Evolutionary conservation across 1,140 invertebrate genomes (phyloP), one percentile per base, ranked within the genome.

Genomic region (Drosophila repletoides): DNA sequence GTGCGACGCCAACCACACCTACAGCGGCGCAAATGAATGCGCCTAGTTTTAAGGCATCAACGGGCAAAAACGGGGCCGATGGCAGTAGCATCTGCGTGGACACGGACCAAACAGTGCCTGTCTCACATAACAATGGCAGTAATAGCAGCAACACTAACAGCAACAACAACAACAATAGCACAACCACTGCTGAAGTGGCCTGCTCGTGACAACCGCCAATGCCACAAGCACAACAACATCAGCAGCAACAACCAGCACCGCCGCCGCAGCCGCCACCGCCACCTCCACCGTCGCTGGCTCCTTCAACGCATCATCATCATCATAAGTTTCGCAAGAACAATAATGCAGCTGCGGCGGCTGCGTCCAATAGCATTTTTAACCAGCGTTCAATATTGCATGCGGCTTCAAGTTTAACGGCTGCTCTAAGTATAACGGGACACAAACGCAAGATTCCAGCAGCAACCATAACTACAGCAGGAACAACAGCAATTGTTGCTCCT

Each of bases 171-270:
- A 84, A 49, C 53, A 77, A 53, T 48, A 84, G 45, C 67, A 40
- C 55, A 38, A 38, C 66, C 17, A 76, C 84, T 41, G 61, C 89
- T 43, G 89, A 90, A 71, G 87, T 90, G 41, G 84, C 80, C 22
- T 90, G 89, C 41, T 90, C 89, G 89, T 90, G 89, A 90, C 89
- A 88, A 77, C 83, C 74, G 77, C 81, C 71, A 69, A 77, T 69
- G 33, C 52, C 69, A 72, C 60, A 72, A 64, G 36, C 59, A 56
- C 40, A 59, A 31, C 65, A 52, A 14, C 55, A 58, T 5, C 52
- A 49, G 24, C 52, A 58, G 21, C 49, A 75, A 49, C 48, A 56
- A 21, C 49, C 24, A 66, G 80, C 48, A 56, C 88, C 45, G 74
- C 68, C 69, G 14, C 75, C 60, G 15, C 68, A 68, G 52, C 60